These are phyloP conservation scores for Gisinianus flammeolus DNA, from an alignment of 2,888 invertebrate species.

Conservation along the genomic window DNA sequence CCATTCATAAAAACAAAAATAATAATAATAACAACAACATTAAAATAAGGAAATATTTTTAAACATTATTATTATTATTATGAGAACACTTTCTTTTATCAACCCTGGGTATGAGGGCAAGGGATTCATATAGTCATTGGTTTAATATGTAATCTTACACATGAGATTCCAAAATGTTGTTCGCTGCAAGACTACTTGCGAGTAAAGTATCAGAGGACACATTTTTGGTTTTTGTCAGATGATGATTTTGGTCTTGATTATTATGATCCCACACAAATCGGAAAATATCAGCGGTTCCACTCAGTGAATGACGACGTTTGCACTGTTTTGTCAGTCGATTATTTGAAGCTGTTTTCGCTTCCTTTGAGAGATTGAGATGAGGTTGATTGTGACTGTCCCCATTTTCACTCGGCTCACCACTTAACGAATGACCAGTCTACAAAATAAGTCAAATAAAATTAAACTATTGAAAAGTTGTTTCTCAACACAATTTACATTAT, in stretches of 20 bases:
- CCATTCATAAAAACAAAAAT: too few species aligned
- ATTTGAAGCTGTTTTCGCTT: slow-evolving; percentile 52
- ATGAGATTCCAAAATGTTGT: slow-evolving; percentile 58
- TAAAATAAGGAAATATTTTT: too few species aligned
- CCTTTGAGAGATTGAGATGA: slow-evolving; percentile 41
- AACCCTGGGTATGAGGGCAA: too few species aligned
- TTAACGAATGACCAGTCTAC: neutral
- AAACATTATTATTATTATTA: too few species aligned
- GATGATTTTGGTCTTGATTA: neutral
- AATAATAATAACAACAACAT: too few species aligned
- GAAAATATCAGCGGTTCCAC: slow-evolving; percentile 58
- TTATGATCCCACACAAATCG: slow-evolving; percentile 49
- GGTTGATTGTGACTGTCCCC: neutral
- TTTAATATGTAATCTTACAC: too few species aligned
- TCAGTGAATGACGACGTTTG: slow-evolving; percentile 56
- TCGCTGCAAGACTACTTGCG: slow-evolving; percentile 51
- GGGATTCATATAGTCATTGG: too few species aligned
- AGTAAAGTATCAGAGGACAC: slow-evolving; percentile 47
- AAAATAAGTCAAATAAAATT: neutral
- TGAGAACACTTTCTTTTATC: too few species aligned
- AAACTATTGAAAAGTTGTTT: too few species aligned
- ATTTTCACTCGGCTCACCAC: neutral
- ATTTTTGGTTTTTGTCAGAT: slow-evolving; percentile 5
- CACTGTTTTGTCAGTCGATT: slow-evolving; percentile 49
- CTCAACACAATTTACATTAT: neutral